These are phyloP conservation scores for Anadara kagoshimensis DNA, from an alignment of 1,140 invertebrate genomes.

Conservation along the genomic window DNA sequence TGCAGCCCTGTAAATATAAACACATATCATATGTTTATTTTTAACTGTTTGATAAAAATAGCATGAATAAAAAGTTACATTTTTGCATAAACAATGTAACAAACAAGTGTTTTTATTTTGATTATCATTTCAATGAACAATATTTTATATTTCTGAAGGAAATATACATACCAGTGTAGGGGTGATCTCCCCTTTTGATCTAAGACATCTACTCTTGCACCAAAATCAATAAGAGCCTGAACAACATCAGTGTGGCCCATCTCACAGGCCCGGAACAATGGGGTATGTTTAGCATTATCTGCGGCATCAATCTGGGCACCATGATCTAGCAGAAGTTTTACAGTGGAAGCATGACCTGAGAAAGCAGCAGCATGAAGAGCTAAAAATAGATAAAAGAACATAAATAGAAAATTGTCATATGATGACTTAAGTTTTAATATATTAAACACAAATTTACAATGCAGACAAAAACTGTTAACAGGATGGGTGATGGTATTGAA, in stretches of 20 bases:
- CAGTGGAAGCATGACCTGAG: conserved; percentile 70
- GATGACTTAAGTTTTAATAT: not conserved
- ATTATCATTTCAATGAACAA: too few relatives aligned
- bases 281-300: conserved; percentile 71
- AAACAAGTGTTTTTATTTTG: too few relatives aligned
- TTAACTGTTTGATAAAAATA: too few relatives aligned
- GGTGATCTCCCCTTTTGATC: conserved; percentile 72
- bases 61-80: too few relatives aligned
- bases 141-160: too few relatives aligned
- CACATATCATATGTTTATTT: too few relatives aligned
- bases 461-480: not conserved
- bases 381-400: conserved; percentile 45
- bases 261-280: conserved; percentile 74
- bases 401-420: not conserved
- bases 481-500: too few relatives aligned
- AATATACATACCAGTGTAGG: conserved; percentile 71
- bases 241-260: conserved; percentile 73
- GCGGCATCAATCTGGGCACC: conserved; percentile 67
- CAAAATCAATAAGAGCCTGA: conserved; percentile 70
- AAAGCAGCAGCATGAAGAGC: conserved; percentile 73
- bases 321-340: conserved; percentile 68
- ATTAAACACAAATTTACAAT: not conserved
- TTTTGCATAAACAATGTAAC: too few relatives aligned
- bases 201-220: conserved; percentile 66
- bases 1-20: conserved; percentile 70